phyloP scores from a whole-genome alignment of 2,113 vertebrate genomes.

The Rhea americana region DNA sequence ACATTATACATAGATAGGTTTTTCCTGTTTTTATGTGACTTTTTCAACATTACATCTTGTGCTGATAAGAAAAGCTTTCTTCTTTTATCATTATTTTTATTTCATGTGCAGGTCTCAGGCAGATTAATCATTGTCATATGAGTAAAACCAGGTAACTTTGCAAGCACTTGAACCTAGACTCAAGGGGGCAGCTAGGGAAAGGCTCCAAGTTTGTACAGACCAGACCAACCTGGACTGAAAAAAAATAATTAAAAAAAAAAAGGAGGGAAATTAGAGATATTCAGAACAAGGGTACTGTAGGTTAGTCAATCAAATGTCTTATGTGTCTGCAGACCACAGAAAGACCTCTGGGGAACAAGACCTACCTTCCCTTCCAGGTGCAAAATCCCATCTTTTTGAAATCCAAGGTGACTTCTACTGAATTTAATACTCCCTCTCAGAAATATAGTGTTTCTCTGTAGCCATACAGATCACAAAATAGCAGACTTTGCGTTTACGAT shows the following conservation, averaged over 20 bases:
- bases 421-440: neutral
- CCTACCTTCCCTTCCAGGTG: neutral
- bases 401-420: neutral
- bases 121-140: neutral
- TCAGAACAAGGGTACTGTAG: neutral
- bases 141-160: neutral
- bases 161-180: neutral
- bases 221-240: neutral
- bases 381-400: neutral
- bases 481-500: neutral
- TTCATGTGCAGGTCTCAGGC: neutral
- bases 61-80: neutral
- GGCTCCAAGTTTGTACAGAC: neutral
- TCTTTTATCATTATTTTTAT: neutral
- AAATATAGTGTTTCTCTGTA: neutral
- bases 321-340: neutral
- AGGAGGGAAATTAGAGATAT: neutral
- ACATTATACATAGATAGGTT: accelerated
- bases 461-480: neutral
- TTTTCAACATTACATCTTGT: neutral
- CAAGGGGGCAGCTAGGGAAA: neutral
- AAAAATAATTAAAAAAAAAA: accelerated
- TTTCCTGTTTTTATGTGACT: accelerated
- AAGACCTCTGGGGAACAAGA: neutral
- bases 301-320: neutral